Conservation (phyloP, 2,888 invertebrate genomes). For the Allygus modestus region DNA sequence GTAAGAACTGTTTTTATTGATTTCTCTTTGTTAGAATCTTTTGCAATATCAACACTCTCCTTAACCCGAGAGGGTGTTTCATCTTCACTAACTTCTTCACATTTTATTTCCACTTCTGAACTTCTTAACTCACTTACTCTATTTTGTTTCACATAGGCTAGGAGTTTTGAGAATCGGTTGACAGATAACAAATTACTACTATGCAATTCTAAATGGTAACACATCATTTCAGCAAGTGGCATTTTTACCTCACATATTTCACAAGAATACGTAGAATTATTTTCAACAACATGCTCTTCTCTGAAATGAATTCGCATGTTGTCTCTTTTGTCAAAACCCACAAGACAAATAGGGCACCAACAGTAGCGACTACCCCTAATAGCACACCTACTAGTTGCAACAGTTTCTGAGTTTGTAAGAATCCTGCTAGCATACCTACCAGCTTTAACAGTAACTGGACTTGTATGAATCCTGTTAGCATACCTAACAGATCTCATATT, state of each 20-base stretch:
- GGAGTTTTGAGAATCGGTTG: constrained; percentile 4
- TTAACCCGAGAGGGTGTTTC: not conserved
- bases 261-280: not conserved
- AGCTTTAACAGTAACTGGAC: not conserved
- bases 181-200: constrained; percentile 24
- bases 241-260: constrained; percentile 19
- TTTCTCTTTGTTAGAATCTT: not conserved
- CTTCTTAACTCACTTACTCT: not conserved
- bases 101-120: not conserved
- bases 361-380: not conserved
- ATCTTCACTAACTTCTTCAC: not conserved
- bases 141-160: not conserved
- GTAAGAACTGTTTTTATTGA: not conserved
- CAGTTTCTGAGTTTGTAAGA: not conserved
- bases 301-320: not conserved
- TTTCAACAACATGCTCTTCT: not conserved
- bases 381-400: not conserved
- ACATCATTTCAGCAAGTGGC: constrained; percentile 23
- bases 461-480: not conserved
- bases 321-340: not conserved
- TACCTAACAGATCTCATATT: not conserved
- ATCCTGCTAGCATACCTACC: not conserved
- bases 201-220: constrained; percentile 14
- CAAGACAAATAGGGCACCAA: constrained; percentile 13
- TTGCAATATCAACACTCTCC: not conserved